Evolutionary conservation across 2,797 vertebrate species (phyloP), one percentile per base, ranked within the genome.

Genomic region (Xenentodon cancila): DNA sequence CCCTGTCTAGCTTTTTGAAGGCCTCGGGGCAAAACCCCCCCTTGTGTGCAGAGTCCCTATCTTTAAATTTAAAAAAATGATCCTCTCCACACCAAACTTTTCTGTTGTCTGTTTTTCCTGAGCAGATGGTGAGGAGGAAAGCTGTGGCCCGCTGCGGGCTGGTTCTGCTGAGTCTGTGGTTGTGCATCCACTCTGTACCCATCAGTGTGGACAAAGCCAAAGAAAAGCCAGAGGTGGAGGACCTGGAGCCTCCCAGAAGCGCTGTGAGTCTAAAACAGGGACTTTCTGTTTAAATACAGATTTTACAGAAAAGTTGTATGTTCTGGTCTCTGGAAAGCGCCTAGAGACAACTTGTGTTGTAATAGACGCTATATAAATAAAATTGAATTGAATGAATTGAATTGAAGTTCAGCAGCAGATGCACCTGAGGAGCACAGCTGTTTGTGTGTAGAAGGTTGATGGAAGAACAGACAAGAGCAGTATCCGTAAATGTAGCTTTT

Each of bases 181-280:
- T 92, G 71, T 88, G 80, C 73, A 79, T 93, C 67, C 86, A 95
- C 79, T 93, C 95, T 25, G 94, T 98, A 58, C 96, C 97, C 34
- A 96, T 98, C 77, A 92, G 89, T 44, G 90, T 96, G 84, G 96
- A 97, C 81, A 95, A 95, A 80, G 94, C 92, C 59, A 94, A 95
- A 88, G 91, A 93, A 18, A 87, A 91, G 68, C 82, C 85, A 59
- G 61, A 82, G 25, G 82, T 84, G 43, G 90, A 95, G 0, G 65
- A 93, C 34, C 91, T 93, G 48, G 91, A 91, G 9, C 87, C 94
- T 21, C 85, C 95, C 64, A 84, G 94, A 75, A 93, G 90, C 45
- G 84, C 90, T 51, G 96, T 97, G 92, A 95, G 95, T 95, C 48
- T 17, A 15, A 55, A 16, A 15, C 22, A 50, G 15, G 32, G 22